Base-by-base conservation (phyloP, 2,113 vertebrate genomes). In the Fukomys damarensis region DNA sequence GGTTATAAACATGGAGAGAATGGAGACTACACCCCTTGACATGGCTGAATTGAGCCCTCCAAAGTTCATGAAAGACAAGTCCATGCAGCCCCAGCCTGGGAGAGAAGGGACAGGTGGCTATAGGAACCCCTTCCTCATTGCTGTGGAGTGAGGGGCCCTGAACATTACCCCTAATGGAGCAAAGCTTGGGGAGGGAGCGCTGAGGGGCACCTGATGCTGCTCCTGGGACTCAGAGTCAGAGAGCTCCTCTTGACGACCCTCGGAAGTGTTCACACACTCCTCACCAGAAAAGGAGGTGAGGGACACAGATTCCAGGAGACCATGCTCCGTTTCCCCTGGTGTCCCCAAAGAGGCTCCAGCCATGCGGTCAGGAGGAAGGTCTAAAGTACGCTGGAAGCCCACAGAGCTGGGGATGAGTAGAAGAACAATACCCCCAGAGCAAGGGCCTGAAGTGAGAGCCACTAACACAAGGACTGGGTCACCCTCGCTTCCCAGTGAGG, bases 341-440 rank as follows among this genome's bases (percentile, higher is more conserved):
- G 22, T 6, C 52, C 56, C 59, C 56, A 41, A 4, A 52, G 89
- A 86, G 61, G 49, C 30, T 7, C 0, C 30, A 65, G 81, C 56
- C 35, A 38, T 77, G 77, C 30, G 43, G 30, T 82, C 65, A 54
- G 43, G 11, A 85, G 28, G 20, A 56, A 7, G 52, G 26, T 4
- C 86, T 77, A 72, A 85, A 84, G 41, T 41, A 4, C n/a, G 13
- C 38, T 38, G 13, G 59, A 77, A 70, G 11, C 7, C 38, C 28
- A 1, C 22, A 35, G 20, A 56, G 7, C 77, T 2, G 11, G 81
- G 74, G 14, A 32, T 7, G 4, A 20, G 0, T 43, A 24, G 54
- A 49, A 14, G 16, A 12, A 7, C 2, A 12, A 17, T 0, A 0
- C 46, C 17, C 7, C 3, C 13, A 28, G 63, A 1, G 0, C 30